These are phyloP conservation scores for Porites lutea DNA, from an alignment of 64 coral and sea anemone species.

Conservation along the genomic window DNA sequence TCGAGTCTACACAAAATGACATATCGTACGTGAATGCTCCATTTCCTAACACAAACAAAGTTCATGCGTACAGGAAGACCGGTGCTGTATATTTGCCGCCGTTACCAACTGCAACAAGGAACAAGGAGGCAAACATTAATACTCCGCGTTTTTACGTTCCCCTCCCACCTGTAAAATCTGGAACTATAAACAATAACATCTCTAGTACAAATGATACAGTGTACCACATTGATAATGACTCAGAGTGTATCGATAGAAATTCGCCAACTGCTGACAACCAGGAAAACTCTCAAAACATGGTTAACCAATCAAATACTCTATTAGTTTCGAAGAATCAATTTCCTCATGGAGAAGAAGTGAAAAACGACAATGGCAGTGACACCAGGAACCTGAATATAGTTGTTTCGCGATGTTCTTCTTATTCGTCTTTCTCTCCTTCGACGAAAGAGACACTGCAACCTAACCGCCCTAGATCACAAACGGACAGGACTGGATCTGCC, in stretches of 20 bases:
- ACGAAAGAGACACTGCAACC: neutral
- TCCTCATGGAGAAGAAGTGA: too few relatives aligned
- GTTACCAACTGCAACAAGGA: neutral
- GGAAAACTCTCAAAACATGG: neutral
- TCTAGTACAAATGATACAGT: neutral
- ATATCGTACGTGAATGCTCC: neutral
- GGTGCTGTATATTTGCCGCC: neutral
- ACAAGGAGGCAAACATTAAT: neutral
- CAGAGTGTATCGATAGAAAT: neutral
- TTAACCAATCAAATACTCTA: neutral
- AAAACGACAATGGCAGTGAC: neutral
- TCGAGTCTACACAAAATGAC: neutral
- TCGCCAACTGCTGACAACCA: neutral
- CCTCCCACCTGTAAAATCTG: neutral
- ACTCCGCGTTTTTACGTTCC: neutral
- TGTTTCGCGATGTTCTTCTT: constrained; percentile 1
- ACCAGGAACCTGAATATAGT: neutral
- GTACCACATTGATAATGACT: neutral
- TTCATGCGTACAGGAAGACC: neutral
- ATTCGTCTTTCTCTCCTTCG: neutral
- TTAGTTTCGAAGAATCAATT: neutral
- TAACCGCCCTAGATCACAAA: neutral
- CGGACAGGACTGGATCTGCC: neutral
- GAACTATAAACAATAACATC: constrained; percentile 3
- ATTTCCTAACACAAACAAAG: neutral